A percentile compares a stretch with the other conserved stretches of the same genome.
Evolutionary conservation across 2,797 vertebrate genomes (phyloP).

Genomic region (Crenuchus spilurus): DNA sequence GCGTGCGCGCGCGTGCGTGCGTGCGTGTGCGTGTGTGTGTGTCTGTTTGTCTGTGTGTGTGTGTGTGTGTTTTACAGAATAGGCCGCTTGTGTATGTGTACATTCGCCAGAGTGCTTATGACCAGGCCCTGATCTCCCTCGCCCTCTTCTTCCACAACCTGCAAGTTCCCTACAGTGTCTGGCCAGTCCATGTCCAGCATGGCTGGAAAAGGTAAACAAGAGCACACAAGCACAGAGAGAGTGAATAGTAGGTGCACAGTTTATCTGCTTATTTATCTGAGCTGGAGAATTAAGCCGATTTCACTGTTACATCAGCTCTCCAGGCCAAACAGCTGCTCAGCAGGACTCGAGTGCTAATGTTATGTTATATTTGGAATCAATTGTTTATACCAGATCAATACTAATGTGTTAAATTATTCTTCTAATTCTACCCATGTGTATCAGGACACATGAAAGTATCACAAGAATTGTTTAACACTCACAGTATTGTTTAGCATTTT

Average conservation of each 20-base stretch:
- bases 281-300: neutral
- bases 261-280: neutral
- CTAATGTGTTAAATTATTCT: no score
- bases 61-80: slow-evolving; percentile 65
- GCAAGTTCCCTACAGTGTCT: slow-evolving; percentile 82
- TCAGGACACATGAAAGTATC: no score
- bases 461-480: no score
- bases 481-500: no score
- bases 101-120: slow-evolving; percentile 79
- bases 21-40: slow-evolving; percentile 26
- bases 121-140: slow-evolving; percentile 82
- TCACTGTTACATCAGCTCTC: neutral
- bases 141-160: slow-evolving; percentile 84
- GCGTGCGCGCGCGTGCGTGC: slow-evolving; percentile 44
- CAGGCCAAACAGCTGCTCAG: neutral
- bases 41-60: slow-evolving; percentile 48
- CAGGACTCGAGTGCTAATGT: no score
- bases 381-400: no score
- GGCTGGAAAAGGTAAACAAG: slow-evolving; percentile 77
- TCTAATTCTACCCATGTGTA: no score
- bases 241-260: neutral
- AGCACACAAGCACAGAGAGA: slow-evolving; percentile 11
- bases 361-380: no score
- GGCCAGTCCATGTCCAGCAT: slow-evolving; percentile 65
- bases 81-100: slow-evolving; percentile 83